Percentiles rank a stretch among this genome's conserved stretches.
phyloP scores from a whole-genome alignment of 2,888 invertebrate species.

The Chrysodeixis includens region DNA sequence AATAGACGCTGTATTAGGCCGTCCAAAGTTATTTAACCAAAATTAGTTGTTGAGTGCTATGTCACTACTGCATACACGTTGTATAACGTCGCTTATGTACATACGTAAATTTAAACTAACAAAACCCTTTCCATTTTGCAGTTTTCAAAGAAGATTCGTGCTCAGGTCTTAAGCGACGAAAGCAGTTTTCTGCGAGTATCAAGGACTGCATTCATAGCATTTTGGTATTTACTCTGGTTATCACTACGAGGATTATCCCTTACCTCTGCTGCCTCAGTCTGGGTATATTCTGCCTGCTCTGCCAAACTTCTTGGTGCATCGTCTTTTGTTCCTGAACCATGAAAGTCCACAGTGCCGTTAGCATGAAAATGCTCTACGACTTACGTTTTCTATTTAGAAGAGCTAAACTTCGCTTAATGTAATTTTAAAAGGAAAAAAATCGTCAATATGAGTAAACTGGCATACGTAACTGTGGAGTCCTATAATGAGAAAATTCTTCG shows the following conservation, averaged over 20 bases:
- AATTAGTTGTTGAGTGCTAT: too few species aligned
- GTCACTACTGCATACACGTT: too few species aligned
- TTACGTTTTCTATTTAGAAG: neutral
- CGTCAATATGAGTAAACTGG: neutral
- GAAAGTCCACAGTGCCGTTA: neutral
- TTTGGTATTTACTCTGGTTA: conserved; percentile 29
- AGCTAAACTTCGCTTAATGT: neutral
- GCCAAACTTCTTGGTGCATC: conserved; percentile 61
- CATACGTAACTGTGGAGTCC: neutral
- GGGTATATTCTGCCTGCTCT: conserved; percentile 57
- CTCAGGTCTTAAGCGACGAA: conserved; percentile 51
- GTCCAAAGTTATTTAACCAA: too few species aligned
- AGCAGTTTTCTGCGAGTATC: conserved; percentile 49
- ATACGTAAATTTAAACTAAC: too few species aligned
- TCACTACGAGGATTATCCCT: conserved; percentile 52
- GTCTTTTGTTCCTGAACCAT: conserved; percentile 57
- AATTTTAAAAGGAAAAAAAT: neutral
- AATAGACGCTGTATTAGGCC: too few species aligned
- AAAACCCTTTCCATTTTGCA: conserved; percentile 53
- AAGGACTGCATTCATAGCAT: conserved; percentile 43
- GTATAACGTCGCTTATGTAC: too few species aligned
- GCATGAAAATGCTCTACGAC: neutral
- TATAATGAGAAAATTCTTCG: neutral
- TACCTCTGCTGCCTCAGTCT: conserved; percentile 55
- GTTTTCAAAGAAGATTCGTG: conserved; percentile 62